Evolutionary conservation across 2,113 vertebrate genomes (phyloP).

Genomic region (Petromus typicus): DNA sequence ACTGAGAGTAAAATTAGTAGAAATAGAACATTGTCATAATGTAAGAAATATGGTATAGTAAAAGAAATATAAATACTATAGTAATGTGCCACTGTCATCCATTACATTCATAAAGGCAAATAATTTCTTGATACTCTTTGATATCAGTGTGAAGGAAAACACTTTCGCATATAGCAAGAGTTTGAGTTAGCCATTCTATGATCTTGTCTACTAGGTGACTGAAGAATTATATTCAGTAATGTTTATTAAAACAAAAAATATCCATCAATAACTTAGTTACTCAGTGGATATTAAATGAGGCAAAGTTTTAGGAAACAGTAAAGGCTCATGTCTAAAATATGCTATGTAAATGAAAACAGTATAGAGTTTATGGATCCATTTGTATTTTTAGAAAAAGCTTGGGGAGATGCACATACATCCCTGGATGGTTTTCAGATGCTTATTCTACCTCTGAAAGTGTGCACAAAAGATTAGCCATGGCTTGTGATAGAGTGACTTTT

Average conservation of each 20-base stretch:
- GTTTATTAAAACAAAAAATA: background rate
- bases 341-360: background rate
- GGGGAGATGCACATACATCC: background rate
- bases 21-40: background rate
- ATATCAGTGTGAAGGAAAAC: background rate
- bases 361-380: background rate
- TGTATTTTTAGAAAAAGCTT: background rate
- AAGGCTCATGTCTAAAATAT: background rate
- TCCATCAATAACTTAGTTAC: background rate
- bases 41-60: background rate
- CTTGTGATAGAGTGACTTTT: background rate
- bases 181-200: background rate
- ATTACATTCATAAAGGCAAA: background rate
- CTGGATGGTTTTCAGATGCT: background rate
- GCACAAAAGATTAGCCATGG: background rate
- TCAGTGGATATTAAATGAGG: background rate
- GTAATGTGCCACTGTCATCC: background rate
- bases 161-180: background rate
- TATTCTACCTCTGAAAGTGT: background rate
- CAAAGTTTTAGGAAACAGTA: background rate
- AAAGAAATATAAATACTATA: background rate
- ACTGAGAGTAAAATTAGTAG: background rate
- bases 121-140: background rate
- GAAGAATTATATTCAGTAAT: background rate
- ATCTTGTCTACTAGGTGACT: background rate